Percentiles rank a stretch among this genome's conserved stretches.
These are phyloP conservation scores for Arctocebus calabarensis DNA, from an alignment of 2,797 vertebrate genomes.

Conservation along the genomic window DNA sequence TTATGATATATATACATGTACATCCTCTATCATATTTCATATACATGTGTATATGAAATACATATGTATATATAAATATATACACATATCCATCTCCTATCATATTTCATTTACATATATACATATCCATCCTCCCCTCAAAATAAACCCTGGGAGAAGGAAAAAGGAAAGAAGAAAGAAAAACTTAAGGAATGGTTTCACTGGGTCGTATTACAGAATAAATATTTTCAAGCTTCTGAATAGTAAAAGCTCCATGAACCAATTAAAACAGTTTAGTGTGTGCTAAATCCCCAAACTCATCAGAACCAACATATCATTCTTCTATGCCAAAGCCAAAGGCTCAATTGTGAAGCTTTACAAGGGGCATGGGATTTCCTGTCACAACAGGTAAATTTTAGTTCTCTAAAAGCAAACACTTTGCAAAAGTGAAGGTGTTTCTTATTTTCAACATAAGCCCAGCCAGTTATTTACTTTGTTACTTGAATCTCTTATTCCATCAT, in stretches of 20 bases:
- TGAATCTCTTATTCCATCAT: slow-evolving; percentile 36
- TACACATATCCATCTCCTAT: no score
- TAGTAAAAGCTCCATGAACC: not conserved
- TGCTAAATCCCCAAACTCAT: not conserved
- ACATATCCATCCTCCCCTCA: not conserved
- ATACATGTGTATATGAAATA: no score
- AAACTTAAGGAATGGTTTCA: not conserved
- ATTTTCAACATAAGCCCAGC: not conserved
- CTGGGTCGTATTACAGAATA: not conserved
- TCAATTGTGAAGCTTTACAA: not conserved
- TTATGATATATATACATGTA: no score
- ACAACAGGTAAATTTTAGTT: slow-evolving; percentile 26
- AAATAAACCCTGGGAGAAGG: not conserved
- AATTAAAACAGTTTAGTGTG: not conserved
- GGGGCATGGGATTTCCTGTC: not conserved
- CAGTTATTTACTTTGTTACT: slow-evolving; percentile 38
- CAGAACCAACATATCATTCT: not conserved
- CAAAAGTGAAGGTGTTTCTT: not conserved
- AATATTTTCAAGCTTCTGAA: slow-evolving; percentile 9
- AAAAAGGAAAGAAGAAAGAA: not conserved
- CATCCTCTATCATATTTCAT: no score
- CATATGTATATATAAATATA: no score
- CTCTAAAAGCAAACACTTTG: slow-evolving; percentile 37
- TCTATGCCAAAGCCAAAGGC: not conserved
- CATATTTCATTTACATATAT: no score